These are phyloP conservation scores for Cerceris rybyensis DNA, from an alignment of 2,888 invertebrate species.

Conservation along the genomic window DNA sequence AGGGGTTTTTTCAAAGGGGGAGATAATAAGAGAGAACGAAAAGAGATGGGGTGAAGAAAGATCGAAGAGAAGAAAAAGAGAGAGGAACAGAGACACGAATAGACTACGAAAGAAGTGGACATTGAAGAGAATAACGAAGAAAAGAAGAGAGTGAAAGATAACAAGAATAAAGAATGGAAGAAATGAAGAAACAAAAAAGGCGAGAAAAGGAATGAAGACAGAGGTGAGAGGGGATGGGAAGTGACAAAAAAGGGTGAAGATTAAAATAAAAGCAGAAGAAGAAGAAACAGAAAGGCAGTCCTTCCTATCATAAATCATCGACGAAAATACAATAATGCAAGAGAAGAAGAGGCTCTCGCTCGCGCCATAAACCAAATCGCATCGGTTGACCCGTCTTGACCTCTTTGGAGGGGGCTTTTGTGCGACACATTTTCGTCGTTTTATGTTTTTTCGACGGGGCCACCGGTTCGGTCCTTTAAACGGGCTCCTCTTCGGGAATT, in stretches of 20 bases:
- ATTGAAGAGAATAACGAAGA: background rate
- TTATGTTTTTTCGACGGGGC: slow-evolving; percentile 49
- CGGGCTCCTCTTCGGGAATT: slow-evolving; percentile 52
- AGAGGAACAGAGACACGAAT: no score
- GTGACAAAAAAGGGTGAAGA: slow-evolving; percentile 21
- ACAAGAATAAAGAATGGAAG: background rate
- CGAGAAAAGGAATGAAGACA: slow-evolving; percentile 8
- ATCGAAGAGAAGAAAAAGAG: no score
- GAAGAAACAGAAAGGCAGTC: slow-evolving; percentile 35
- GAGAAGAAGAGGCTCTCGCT: slow-evolving; percentile 46
- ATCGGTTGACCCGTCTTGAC: slow-evolving; percentile 69
- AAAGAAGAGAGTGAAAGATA: background rate
- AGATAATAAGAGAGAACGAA: no score
- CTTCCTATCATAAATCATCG: slow-evolving; percentile 69
- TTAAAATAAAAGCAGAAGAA: slow-evolving; percentile 7
- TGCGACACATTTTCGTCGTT: slow-evolving; percentile 65
- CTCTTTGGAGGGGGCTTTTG: slow-evolving; percentile 60
- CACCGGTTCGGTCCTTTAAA: slow-evolving; percentile 61
- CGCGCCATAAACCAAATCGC: slow-evolving; percentile 72
- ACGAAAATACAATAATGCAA: slow-evolving; percentile 70
- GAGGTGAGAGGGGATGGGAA: background rate
- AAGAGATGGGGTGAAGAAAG: no score
- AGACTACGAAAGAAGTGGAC: no score
- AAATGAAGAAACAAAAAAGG: slow-evolving; percentile 13
- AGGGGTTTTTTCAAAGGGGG: no score